A percentile compares a stretch with the other conserved stretches of the same genome.
Conservation (phyloP, 2,888 invertebrate species). For the Molorchus minor region DNA sequence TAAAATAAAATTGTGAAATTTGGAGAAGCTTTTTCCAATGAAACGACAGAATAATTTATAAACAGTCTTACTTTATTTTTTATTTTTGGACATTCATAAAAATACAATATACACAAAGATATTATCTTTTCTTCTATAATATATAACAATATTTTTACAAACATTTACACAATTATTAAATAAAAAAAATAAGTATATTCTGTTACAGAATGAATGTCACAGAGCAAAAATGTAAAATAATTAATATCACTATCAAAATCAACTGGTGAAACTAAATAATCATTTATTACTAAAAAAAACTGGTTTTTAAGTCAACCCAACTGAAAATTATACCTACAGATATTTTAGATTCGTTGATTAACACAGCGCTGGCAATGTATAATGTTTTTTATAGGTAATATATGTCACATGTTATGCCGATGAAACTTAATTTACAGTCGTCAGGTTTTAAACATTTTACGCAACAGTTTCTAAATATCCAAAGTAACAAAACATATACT, state of each 20-base stretch:
- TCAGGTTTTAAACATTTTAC: neutral
- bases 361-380: slow-evolving; percentile 18
- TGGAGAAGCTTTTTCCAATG: slow-evolving; percentile 11
- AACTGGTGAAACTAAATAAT: slow-evolving; percentile 12
- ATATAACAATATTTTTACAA: slow-evolving; percentile 52
- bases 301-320: slow-evolving; percentile 29
- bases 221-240: slow-evolving; percentile 27
- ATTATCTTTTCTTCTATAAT: slow-evolving; percentile 48
- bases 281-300: slow-evolving; percentile 21
- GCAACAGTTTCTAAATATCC: neutral
- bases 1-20: no score
- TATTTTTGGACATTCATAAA: slow-evolving; percentile 57
- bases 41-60: slow-evolving; percentile 45
- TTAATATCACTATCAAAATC: slow-evolving; percentile 36
- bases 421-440: slow-evolving; percentile 6
- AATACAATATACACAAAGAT: slow-evolving; percentile 56
- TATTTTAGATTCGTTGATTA: slow-evolving; percentile 27
- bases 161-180: slow-evolving; percentile 50
- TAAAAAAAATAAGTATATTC: slow-evolving; percentile 34
- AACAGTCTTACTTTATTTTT: slow-evolving; percentile 56
- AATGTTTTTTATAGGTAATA: slow-evolving; percentile 20
- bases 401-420: slow-evolving; percentile 14
- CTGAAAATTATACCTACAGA: slow-evolving; percentile 36
- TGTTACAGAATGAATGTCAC: slow-evolving; percentile 13
- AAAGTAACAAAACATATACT: slow-evolving; percentile 19